phyloP scores from a whole-genome alignment of 2,113 vertebrate genomes.

The rat (Rattus norvegicus) region DNA sequence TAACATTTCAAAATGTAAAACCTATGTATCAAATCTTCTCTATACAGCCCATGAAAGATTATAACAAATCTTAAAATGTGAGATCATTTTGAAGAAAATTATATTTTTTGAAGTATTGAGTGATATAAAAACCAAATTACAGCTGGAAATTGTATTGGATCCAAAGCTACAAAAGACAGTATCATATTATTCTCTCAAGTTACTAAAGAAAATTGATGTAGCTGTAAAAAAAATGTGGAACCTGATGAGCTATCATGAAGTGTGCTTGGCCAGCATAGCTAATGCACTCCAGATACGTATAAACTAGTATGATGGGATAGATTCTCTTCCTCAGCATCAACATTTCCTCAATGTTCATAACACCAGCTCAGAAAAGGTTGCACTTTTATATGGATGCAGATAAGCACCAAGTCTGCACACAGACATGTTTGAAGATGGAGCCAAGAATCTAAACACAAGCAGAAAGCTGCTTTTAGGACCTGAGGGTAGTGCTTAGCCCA shows the following conservation, averaged over 20 bases:
- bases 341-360: not conserved
- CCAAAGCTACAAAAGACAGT: not conserved
- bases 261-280: not conserved
- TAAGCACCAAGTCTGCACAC: not conserved
- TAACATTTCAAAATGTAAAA: not conserved
- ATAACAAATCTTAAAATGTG: not conserved
- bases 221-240: not conserved
- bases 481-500: not conserved
- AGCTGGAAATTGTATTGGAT: not conserved
- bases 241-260: not conserved
- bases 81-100: conserved; percentile 17
- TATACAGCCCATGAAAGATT: not conserved
- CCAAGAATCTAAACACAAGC: not conserved
- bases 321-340: not conserved
- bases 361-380: not conserved
- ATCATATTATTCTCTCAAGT: not conserved
- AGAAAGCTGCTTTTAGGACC: not conserved
- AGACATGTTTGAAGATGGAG: not conserved
- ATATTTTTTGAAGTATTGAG: not conserved
- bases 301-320: too few species aligned
- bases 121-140: conserved; percentile 11
- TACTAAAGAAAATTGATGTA: not conserved
- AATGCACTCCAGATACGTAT: not conserved
- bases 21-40: not conserved
- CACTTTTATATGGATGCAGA: not conserved